Percentiles rank a stretch among this genome's conserved stretches.
Evolutionary conservation across 1,140 invertebrate genomes (phyloP).

Genomic region (Pectinophora gossypiella): DNA sequence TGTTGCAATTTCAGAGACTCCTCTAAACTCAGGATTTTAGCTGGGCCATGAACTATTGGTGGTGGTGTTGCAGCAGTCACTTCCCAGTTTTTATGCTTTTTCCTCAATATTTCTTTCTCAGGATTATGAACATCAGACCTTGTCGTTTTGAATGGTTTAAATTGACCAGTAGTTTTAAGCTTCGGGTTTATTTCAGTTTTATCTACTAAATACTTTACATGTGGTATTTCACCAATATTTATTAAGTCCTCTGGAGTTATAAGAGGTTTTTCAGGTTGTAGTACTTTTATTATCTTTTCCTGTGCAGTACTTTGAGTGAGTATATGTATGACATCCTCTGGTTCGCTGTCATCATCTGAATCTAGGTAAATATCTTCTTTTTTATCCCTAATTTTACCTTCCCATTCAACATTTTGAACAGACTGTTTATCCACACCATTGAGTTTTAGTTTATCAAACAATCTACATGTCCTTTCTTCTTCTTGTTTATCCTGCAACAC

Average conservation of each 20-base stretch:
- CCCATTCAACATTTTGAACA: constrained; percentile 82
- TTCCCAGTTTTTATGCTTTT: constrained; percentile 80
- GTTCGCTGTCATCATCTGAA: constrained; percentile 79
- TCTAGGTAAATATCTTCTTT: constrained; percentile 70
- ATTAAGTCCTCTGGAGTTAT: constrained; percentile 79
- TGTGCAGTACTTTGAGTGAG: constrained; percentile 78
- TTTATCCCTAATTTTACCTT: constrained; percentile 67
- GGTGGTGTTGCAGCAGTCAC: constrained; percentile 82
- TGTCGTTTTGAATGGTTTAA: constrained; percentile 81
- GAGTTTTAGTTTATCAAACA: constrained; percentile 79
- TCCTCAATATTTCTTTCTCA: constrained; percentile 77
- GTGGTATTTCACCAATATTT: constrained; percentile 75
- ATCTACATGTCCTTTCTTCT: constrained; percentile 75
- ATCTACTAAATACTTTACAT: constrained; percentile 78
- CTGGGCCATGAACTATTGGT: constrained; percentile 74
- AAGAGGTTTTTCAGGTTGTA: constrained; percentile 73
- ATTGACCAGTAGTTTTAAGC: constrained; percentile 60
- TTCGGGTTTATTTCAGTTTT: constrained; percentile 74
- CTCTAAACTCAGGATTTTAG: constrained; percentile 74
- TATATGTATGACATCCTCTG: constrained; percentile 80
- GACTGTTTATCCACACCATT: constrained; percentile 73
- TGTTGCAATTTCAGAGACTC: constrained; percentile 78
- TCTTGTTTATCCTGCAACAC: constrained; percentile 77
- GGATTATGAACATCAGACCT: constrained; percentile 78
- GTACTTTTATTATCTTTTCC: constrained; percentile 76